Evolutionary conservation across 2,888 invertebrate species (phyloP).

Genomic region (Pandemis corylana): DNA sequence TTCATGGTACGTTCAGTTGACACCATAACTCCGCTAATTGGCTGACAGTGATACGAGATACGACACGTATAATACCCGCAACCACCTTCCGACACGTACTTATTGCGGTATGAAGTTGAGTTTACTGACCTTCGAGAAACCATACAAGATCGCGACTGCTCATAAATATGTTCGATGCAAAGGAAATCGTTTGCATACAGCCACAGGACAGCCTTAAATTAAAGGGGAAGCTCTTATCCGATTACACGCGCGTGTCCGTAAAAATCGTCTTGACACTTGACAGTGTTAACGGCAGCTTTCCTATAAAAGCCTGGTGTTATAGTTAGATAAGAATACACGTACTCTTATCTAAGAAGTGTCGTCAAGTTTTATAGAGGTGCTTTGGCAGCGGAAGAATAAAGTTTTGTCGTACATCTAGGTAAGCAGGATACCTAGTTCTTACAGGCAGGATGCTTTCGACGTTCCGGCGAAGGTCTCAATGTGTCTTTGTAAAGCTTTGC

Average conservation of each 20-base stretch:
- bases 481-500: not conserved
- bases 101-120: slow-evolving; percentile 8
- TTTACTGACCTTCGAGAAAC: slow-evolving; percentile 43
- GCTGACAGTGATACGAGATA: not conserved
- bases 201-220: slow-evolving; percentile 42
- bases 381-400: slow-evolving; percentile 4
- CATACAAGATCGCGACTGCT: slow-evolving; percentile 41
- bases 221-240: slow-evolving; percentile 57
- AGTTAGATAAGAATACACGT: slow-evolving; percentile 10
- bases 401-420: not conserved
- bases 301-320: not conserved
- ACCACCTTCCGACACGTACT: not conserved
- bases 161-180: slow-evolving; percentile 46
- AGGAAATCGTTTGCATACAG: slow-evolving; percentile 53
- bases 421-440: slow-evolving; percentile 3
- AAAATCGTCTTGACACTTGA: slow-evolving; percentile 29
- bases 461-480: not conserved
- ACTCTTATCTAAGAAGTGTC: slow-evolving; percentile 16
- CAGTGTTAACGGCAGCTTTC: not conserved
- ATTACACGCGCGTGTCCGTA: slow-evolving; percentile 49
- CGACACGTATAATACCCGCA: not conserved
- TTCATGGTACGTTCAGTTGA: not conserved
- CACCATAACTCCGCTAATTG: slow-evolving; percentile 3
- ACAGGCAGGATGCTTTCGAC: slow-evolving; percentile 1
- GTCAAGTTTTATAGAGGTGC: slow-evolving; percentile 19